Percentiles rank a stretch among this genome's conserved stretches.
These are phyloP conservation scores for Epiblema foenella DNA, from an alignment of 2,888 invertebrate genomes.

Conservation along the genomic window DNA sequence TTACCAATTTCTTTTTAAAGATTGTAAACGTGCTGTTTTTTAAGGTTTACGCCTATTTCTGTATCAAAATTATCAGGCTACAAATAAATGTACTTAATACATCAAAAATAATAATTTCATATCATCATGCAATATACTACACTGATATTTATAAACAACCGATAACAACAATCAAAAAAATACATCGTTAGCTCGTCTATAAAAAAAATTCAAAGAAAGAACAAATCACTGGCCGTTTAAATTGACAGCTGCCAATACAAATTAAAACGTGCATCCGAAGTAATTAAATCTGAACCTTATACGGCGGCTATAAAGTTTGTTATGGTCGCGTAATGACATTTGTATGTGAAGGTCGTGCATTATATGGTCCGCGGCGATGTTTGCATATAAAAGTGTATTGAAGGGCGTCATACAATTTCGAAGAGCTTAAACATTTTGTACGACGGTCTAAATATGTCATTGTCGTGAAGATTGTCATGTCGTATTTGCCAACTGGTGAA, in stretches of 20 bases:
- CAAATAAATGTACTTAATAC: background rate
- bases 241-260: constrained; percentile 22
- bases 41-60: background rate
- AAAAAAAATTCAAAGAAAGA: constrained; percentile 38
- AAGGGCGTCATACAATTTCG: constrained; percentile 1
- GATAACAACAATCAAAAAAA: constrained; percentile 23
- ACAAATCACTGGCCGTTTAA: constrained; percentile 28
- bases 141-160: constrained; percentile 18
- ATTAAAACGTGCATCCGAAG: constrained; percentile 20
- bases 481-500: background rate
- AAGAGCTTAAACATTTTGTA: background rate
- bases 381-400: constrained; percentile 30
- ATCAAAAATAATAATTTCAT: background rate
- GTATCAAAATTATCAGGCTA: background rate
- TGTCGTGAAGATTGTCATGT: background rate
- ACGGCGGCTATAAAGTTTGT: constrained; percentile 31
- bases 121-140: background rate
- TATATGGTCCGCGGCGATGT: constrained; percentile 15
- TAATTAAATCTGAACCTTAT: constrained; percentile 21
- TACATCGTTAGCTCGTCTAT: constrained; percentile 7
- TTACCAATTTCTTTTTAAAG: background rate
- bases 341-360: constrained; percentile 37
- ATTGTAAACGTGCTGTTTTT: background rate
- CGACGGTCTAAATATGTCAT: background rate
- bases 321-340: constrained; percentile 33